phyloP scores from a whole-genome alignment of 2,797 vertebrate genomes.

The Phrynocephalus forsythii region DNA sequence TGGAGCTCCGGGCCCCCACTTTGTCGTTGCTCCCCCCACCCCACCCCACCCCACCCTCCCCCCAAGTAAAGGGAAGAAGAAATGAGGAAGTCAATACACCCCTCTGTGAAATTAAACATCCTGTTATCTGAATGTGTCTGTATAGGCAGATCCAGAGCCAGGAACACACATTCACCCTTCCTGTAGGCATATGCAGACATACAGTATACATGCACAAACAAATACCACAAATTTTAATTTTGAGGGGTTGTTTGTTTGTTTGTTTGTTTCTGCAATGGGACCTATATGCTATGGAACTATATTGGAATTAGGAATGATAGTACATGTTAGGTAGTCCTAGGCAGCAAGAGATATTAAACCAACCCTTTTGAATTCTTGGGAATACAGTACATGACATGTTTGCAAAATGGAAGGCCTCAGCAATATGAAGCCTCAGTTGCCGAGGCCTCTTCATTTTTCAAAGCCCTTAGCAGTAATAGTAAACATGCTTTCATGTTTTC shows the following conservation, averaged over 20 bases:
- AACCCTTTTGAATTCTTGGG: not conserved
- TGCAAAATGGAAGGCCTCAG: slow-evolving; percentile 1
- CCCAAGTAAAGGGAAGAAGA: too few species aligned
- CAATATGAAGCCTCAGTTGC: not conserved
- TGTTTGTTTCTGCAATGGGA: too few species aligned
- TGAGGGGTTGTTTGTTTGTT: too few species aligned
- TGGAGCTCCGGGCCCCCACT: too few species aligned
- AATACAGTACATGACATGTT: not conserved
- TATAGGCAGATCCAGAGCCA: too few species aligned
- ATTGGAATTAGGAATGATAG: not conserved
- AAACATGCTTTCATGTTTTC: not conserved
- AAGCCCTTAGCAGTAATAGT: not conserved
- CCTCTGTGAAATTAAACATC: too few species aligned
- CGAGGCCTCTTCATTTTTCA: not conserved
- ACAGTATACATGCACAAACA: not conserved
- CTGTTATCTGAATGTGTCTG: too few species aligned
- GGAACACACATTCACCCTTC: too few species aligned
- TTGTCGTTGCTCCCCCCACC: too few species aligned
- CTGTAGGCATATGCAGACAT: not conserved
- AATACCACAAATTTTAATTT: not conserved
- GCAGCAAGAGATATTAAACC: not conserved
- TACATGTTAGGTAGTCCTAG: not conserved
- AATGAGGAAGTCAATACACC: too few species aligned
- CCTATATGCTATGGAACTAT: not conserved
- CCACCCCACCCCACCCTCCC: too few species aligned